These are phyloP conservation scores for Alectura lathami DNA, from an alignment of 2,113 vertebrate species.

Conservation along the genomic window DNA sequence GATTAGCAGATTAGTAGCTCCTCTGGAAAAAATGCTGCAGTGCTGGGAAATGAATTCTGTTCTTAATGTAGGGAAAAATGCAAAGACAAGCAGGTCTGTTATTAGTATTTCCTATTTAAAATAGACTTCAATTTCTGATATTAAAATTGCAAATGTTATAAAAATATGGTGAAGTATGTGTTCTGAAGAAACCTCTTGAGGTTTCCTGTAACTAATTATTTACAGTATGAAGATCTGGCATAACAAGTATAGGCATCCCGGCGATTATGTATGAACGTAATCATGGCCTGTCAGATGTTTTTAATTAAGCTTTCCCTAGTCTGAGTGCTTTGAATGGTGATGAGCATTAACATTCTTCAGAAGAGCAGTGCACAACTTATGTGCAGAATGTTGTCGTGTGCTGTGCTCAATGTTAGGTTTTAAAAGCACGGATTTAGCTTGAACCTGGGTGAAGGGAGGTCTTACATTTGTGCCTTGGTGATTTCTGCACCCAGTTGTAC, in stretches of 20 bases:
- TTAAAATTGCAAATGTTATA: slow-evolving; percentile 19
- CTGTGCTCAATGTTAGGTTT: background rate
- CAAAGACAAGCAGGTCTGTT: slow-evolving; percentile 27
- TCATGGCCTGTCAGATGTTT: slow-evolving; percentile 44
- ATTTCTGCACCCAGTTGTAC: background rate
- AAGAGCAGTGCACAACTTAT: background rate
- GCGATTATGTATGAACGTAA: slow-evolving; percentile 36
- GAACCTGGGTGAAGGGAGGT: background rate
- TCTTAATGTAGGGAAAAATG: slow-evolving; percentile 8
- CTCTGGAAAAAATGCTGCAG: slow-evolving; percentile 33
- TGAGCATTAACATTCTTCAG: background rate
- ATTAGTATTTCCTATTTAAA: slow-evolving; percentile 67
- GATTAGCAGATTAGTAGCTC: slow-evolving; percentile 51
- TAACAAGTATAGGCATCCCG: slow-evolving; percentile 52
- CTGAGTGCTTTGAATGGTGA: slow-evolving; percentile 35
- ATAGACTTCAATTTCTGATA: slow-evolving; percentile 31
- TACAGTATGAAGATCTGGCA: slow-evolving; percentile 44
- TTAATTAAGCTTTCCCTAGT: slow-evolving; percentile 57
- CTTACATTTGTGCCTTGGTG: background rate
- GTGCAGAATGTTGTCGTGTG: background rate
- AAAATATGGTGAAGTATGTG: slow-evolving; percentile 7
- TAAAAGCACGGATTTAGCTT: background rate
- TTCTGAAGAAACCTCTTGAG: slow-evolving; percentile 36
- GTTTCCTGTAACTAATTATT: slow-evolving; percentile 59
- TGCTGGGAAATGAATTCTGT: slow-evolving; percentile 46